Base-by-base conservation (phyloP, 2,888 invertebrate species). In the Tillus elongatus region DNA sequence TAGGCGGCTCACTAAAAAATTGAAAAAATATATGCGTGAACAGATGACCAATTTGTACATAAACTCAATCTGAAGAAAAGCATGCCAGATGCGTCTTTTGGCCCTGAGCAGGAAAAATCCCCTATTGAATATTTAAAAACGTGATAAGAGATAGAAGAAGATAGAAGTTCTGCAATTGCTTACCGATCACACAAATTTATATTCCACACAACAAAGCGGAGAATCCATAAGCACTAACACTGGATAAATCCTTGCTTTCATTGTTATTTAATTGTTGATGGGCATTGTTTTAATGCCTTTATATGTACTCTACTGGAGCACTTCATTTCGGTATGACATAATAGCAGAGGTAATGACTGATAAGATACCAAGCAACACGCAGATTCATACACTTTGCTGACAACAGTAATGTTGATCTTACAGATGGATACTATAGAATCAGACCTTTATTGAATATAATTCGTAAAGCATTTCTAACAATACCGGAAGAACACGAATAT, bases 291-390 rank as follows among this genome's bases (percentile, higher is more conserved):
- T 28, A 12, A 28, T 28, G 28, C 28, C 28, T 12, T 28, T 13
- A 9, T 28, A 28, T n/a, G 10, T 28, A 28, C 11, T 12, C 10
- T 28, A 28, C 13, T 28, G 28, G 28, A 28, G 28, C 28, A 28
- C 13, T 6, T 13, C 10, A 28, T 28, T 28, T 6, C 10, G 28
- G n/a, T 28, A 28, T 28, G 13, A 28, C 13, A 13, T 12, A 11
- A 28, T 28, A 9, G 28, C 28, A 28, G 28, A 28, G 10, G 28
- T 28, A 28, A 28, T 28, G 28, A 11, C 28, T 28, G 28, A 28
- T 12, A 28, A 4, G 28, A 9, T 28, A 28, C 13, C 28, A 28
- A 28, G 11, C 10, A 28, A 28, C 13, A 6, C 10, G 28, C 6
- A 28, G 28, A 28, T 28, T 12, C n/a, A 11, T 28, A 12, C 28